These are phyloP conservation scores for Clavelina lepadiformis DNA, from an alignment of 23 tunicate genomes.

Conservation along the genomic window DNA sequence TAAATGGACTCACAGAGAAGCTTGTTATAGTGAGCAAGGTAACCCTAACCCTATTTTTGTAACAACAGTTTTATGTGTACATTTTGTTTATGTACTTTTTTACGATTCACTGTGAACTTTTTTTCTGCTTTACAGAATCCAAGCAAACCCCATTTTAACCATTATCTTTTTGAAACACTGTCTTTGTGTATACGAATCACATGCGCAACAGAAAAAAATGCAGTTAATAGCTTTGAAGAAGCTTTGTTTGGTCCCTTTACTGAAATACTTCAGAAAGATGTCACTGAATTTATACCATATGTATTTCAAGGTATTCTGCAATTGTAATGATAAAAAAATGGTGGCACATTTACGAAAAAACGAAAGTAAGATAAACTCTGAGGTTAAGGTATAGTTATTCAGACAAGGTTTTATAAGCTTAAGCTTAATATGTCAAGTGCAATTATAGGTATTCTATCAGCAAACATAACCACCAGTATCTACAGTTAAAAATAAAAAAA, in stretches of 20 bases:
- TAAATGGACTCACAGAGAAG: conserved; percentile 60
- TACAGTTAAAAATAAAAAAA: too few relatives aligned
- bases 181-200: conserved; percentile 81
- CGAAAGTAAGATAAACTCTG: too few relatives aligned
- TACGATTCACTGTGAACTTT: neutral
- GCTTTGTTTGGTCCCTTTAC: conserved; percentile 75
- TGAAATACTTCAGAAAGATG: conserved; percentile 61
- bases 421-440: too few relatives aligned
- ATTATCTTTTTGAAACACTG: conserved; percentile 79
- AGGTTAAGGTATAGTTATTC: too few relatives aligned
- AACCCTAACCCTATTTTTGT: neutral
- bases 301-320: conserved; percentile 93
- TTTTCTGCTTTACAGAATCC: too few relatives aligned
- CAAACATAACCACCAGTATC: too few relatives aligned
- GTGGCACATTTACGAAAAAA: too few relatives aligned
- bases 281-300: conserved; percentile 90
- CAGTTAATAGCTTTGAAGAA: conserved; percentile 65
- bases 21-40: conserved; percentile 57
- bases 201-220: conserved; percentile 48
- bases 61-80: neutral
- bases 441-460: too few relatives aligned
- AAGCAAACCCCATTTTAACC: conserved; percentile 93
- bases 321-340: too few relatives aligned
- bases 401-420: too few relatives aligned
- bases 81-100: too few relatives aligned